Conservation (phyloP, 1,140 invertebrate genomes). For the Diabrotica virgifera region DNA sequence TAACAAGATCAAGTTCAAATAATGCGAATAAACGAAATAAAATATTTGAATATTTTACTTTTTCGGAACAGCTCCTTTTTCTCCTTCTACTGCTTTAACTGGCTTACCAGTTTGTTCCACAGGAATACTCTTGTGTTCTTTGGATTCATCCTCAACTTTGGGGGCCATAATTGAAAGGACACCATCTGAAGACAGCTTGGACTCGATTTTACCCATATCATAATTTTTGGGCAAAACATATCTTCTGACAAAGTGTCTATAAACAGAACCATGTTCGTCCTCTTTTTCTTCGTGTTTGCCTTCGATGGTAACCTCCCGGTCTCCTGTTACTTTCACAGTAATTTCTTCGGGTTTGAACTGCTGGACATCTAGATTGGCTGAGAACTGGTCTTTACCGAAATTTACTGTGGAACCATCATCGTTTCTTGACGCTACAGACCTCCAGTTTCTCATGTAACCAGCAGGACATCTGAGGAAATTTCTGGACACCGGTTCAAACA, state of each 20-base stretch:
- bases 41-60: too few species aligned
- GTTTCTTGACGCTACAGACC: slow-evolving; percentile 32
- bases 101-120: slow-evolving; percentile 33
- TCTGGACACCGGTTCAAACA: slow-evolving; percentile 44
- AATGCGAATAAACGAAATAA: too few species aligned
- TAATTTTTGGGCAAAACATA: slow-evolving; percentile 69
- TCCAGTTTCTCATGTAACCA: slow-evolving; percentile 56
- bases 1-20: too few species aligned
- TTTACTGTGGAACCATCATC: slow-evolving; percentile 48
- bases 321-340: slow-evolving; percentile 57
- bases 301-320: slow-evolving; percentile 55
- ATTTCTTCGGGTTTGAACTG: slow-evolving; percentile 57
- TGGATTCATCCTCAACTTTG: slow-evolving; percentile 22
- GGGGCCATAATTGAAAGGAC: slow-evolving; percentile 67
- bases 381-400: slow-evolving; percentile 48
- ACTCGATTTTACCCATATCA: slow-evolving; percentile 60
- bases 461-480: slow-evolving; percentile 29
- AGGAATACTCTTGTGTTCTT: slow-evolving; percentile 24
- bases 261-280: slow-evolving; percentile 50
- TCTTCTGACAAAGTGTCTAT: slow-evolving; percentile 59
- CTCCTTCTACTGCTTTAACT: slow-evolving; percentile 19
- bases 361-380: slow-evolving; percentile 44
- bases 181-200: slow-evolving; percentile 70
- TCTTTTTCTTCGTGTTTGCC: slow-evolving; percentile 54
- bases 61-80: background rate